Conservation (phyloP, 2,888 invertebrate genomes). For the Julus scanicus region DNA sequence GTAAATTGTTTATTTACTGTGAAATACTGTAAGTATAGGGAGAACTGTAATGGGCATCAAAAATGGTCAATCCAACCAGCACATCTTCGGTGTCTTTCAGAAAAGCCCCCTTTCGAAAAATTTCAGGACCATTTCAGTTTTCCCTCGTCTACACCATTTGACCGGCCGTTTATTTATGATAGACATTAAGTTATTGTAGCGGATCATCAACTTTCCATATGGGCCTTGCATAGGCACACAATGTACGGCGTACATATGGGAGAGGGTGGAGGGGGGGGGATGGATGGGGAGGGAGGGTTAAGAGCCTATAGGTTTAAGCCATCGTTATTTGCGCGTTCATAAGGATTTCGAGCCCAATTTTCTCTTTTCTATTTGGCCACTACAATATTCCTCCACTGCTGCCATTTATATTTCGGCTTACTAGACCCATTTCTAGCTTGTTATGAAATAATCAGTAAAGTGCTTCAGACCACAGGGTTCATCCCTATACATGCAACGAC, state of each 20-base stretch:
- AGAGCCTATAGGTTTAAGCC: conserved; percentile 45
- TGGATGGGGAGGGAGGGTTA: background rate
- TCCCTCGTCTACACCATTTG: conserved; percentile 46
- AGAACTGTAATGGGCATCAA: too few species aligned
- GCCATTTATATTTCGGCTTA: conserved; percentile 47
- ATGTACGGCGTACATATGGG: background rate
- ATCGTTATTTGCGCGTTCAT: conserved; percentile 50
- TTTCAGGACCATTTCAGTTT: background rate
- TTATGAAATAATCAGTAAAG: conserved; percentile 55
- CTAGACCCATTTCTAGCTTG: conserved; percentile 49
- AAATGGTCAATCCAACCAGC: too few species aligned
- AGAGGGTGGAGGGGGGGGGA: background rate
- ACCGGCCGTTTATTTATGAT: conserved; percentile 54
- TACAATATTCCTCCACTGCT: conserved; percentile 44
- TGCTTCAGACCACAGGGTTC: conserved; percentile 52
- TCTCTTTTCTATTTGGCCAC: conserved; percentile 46
- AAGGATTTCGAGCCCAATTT: conserved; percentile 49
- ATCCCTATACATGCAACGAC: background rate
- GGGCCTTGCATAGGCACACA: conserved; percentile 35
- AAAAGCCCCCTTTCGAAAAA: background rate
- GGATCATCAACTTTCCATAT: conserved; percentile 54
- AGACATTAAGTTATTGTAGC: conserved; percentile 53
- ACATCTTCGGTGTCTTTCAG: background rate
- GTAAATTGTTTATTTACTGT: too few species aligned
- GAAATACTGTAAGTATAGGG: too few species aligned